These are phyloP conservation scores for Drosophila heteroneura DNA, from an alignment of 2,888 invertebrate species.

Conservation along the genomic window DNA sequence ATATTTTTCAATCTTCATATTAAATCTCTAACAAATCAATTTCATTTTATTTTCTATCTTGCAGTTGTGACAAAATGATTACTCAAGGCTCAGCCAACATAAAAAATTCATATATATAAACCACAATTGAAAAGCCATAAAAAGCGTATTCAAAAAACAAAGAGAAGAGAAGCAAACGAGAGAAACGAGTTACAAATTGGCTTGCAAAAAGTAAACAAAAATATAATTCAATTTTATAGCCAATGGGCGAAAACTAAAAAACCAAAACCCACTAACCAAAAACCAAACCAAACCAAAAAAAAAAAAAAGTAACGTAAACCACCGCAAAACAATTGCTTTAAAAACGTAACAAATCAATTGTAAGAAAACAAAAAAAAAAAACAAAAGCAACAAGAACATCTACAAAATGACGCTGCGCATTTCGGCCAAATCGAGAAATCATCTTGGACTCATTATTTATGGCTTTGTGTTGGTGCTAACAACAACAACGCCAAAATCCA, in stretches of 20 bases:
- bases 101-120: conserved; percentile 2
- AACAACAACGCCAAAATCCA: conserved; percentile 69
- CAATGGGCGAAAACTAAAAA: conserved; percentile 32
- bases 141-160: conserved; percentile 23
- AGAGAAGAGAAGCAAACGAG: conserved; percentile 10
- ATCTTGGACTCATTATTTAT: conserved; percentile 85
- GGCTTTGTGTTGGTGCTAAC: conserved; percentile 83
- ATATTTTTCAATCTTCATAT: background rate
- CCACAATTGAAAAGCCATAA: conserved; percentile 20
- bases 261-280: conserved; percentile 15
- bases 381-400: conserved; percentile 13
- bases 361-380: conserved; percentile 14
- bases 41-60: conserved; percentile 26
- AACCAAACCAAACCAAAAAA: conserved; percentile 31
- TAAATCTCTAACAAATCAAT: background rate
- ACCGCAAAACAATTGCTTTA: conserved; percentile 70
- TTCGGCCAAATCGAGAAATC: conserved; percentile 84
- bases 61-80: conserved; percentile 60
- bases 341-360: conserved; percentile 35
- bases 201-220: conserved; percentile 45
- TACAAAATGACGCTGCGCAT: conserved; percentile 84
- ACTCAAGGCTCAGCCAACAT: conserved; percentile 35
- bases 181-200: conserved; percentile 45
- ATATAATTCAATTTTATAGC: conserved; percentile 57
- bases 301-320: conserved; percentile 66